These are phyloP conservation scores for Australoheros facetus DNA, from an alignment of 2,797 vertebrate genomes.

Conservation along the genomic window DNA sequence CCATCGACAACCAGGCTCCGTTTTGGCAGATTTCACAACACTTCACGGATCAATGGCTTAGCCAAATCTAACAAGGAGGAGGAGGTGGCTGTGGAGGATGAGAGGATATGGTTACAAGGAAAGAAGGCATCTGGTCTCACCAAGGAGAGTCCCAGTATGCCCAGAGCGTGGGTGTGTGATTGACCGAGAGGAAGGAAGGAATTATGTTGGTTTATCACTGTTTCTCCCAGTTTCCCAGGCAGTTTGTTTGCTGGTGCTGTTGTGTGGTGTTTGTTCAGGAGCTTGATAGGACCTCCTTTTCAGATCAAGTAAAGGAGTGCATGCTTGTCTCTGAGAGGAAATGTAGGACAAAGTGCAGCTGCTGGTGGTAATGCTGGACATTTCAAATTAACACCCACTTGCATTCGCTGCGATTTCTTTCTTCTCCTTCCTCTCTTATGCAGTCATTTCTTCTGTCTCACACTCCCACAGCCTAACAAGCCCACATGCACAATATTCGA, in stretches of 20 bases:
- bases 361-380: slow-evolving; percentile 53
- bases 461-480: slow-evolving; percentile 14
- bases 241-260: slow-evolving; percentile 35
- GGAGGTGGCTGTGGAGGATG: slow-evolving; percentile 2
- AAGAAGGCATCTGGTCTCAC: slow-evolving; percentile 66
- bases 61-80: slow-evolving; percentile 48
- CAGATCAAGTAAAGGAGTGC: slow-evolving; percentile 40
- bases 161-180: slow-evolving; percentile 53
- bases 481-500: slow-evolving; percentile 10
- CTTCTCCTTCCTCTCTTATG: neutral
- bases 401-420: slow-evolving; percentile 19
- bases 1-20: slow-evolving; percentile 35
- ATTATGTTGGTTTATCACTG: slow-evolving; percentile 37
- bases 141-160: slow-evolving; percentile 43
- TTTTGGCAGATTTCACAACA: slow-evolving; percentile 71
- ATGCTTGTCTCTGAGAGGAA: slow-evolving; percentile 45
- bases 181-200: slow-evolving; percentile 52
- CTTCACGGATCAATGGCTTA: slow-evolving; percentile 68
- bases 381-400: slow-evolving; percentile 47
- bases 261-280: slow-evolving; percentile 60
- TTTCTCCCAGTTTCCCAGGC: slow-evolving; percentile 44
- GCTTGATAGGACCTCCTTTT: slow-evolving; percentile 54
- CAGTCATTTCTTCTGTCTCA: slow-evolving; percentile 12
- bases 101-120: slow-evolving; percentile 30
- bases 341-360: slow-evolving; percentile 58